These are phyloP conservation scores for Drosophila atripex DNA, from an alignment of 2,888 invertebrate species.

Conservation along the genomic window DNA sequence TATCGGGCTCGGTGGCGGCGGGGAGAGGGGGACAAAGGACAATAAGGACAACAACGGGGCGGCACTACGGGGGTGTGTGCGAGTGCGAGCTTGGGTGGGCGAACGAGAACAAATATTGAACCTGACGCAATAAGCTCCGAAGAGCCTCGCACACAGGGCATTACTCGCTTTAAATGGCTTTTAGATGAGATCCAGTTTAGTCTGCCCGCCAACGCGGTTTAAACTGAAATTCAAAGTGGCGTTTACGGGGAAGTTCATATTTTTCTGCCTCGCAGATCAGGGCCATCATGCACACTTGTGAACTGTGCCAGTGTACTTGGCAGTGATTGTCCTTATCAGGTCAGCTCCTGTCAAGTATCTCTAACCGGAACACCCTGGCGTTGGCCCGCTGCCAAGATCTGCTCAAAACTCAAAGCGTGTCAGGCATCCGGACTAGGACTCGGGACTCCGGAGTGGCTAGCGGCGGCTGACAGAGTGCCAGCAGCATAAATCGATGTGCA, in stretches of 20 bases:
- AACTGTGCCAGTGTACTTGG: constrained; percentile 15
- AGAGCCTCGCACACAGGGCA: constrained; percentile 36
- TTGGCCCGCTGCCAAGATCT: constrained; percentile 28
- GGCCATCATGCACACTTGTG: not conserved
- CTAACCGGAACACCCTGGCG: constrained; percentile 1
- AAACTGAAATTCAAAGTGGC: constrained; percentile 60
- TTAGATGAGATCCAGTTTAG: constrained; percentile 48
- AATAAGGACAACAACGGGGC: constrained; percentile 41
- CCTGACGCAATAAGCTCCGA: constrained; percentile 66
- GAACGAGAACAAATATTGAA: constrained; percentile 69
- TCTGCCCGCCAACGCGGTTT: constrained; percentile 56
- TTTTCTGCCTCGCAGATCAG: constrained; percentile 18
- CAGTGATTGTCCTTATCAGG: constrained; percentile 34
- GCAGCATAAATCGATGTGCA: constrained; percentile 46
- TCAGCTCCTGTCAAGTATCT: not conserved
- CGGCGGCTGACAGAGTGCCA: constrained; percentile 30
- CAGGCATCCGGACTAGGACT: constrained; percentile 19
- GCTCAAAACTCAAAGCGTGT: constrained; percentile 33
- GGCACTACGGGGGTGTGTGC: constrained; percentile 18
- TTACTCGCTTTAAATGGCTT: constrained; percentile 67
- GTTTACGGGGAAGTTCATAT: constrained; percentile 24
- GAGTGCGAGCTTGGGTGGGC: constrained; percentile 10
- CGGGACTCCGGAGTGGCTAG: constrained; percentile 5
- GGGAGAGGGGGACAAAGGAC: constrained; percentile 22
- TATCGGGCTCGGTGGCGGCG: constrained; percentile 32